Conservation (phyloP, 2,888 invertebrate genomes). For the Punctoribates punctum region DNA sequence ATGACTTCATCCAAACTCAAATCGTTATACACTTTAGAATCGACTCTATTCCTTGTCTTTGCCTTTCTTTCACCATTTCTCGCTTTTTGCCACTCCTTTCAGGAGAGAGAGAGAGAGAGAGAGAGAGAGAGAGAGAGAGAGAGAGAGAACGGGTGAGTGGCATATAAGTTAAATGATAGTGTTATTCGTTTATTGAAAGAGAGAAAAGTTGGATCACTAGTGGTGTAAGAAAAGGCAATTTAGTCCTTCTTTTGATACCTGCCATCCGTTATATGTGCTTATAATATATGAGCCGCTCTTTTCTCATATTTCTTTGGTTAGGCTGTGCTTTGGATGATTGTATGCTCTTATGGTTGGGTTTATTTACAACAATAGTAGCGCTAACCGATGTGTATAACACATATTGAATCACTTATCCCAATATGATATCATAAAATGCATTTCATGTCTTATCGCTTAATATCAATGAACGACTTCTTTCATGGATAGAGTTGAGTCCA, state of each 20-base stretch:
- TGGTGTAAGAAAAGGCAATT: constrained; percentile 31
- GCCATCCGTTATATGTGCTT: constrained; percentile 32
- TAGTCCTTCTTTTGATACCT: constrained; percentile 36
- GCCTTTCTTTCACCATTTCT: background rate
- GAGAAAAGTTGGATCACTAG: background rate
- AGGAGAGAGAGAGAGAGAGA: background rate
- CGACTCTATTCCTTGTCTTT: background rate
- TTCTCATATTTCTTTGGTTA: constrained; percentile 32
- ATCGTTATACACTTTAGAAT: background rate
- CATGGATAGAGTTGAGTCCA: background rate
- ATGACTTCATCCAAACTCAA: constrained; percentile 8
- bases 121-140: constrained; percentile 7
- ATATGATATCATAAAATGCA: constrained; percentile 28
- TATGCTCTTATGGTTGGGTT: constrained; percentile 11
- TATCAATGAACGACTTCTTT: constrained; percentile 27
- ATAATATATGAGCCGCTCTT: constrained; percentile 31
- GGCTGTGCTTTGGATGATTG: background rate
- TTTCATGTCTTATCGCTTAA: constrained; percentile 37
- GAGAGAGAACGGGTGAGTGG: background rate
- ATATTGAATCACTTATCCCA: constrained; percentile 36
- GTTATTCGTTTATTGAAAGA: constrained; percentile 15
- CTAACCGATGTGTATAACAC: constrained; percentile 29
- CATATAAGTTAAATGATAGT: constrained; percentile 37
- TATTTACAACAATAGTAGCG: constrained; percentile 26
- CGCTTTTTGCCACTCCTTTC: constrained; percentile 25